Evolutionary conservation across 2,113 vertebrate species (phyloP).

Genomic region (Odontesthes bonariensis): DNA sequence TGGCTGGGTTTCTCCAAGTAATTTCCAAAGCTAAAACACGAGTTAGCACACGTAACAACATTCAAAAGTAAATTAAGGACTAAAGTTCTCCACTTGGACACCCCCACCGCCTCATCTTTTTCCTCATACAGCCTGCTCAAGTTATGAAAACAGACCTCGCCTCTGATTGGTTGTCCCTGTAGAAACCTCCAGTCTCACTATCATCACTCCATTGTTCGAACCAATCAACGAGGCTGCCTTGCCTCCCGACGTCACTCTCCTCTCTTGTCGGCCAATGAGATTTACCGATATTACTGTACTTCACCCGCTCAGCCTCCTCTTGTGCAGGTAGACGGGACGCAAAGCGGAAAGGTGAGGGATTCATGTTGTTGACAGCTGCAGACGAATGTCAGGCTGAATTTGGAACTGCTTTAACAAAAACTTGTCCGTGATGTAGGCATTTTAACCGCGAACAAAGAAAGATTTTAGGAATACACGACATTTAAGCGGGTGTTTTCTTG

Average conservation of each 20-base stretch:
- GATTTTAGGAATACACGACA: neutral
- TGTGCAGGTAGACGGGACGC: conserved; percentile 70
- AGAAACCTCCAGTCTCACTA: conserved; percentile 80
- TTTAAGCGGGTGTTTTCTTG: neutral
- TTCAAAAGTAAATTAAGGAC: too few species aligned
- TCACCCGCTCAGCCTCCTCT: conserved; percentile 46
- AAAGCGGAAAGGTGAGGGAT: conserved; percentile 55
- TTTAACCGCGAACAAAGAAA: neutral
- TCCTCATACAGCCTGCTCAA: neutral
- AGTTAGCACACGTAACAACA: neutral
- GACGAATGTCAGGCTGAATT: neutral
- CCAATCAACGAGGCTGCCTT: conserved; percentile 74
- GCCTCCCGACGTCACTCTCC: conserved; percentile 59
- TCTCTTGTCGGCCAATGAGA: conserved; percentile 73
- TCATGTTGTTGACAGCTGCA: rapidly evolving
- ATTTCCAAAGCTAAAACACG: neutral
- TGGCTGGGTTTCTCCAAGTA: neutral
- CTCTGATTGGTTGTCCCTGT: conserved; percentile 73
- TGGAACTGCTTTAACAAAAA: too few species aligned
- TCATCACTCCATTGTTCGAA: conserved; percentile 79
- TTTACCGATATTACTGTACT: conserved; percentile 31
- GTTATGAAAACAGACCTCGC: conserved; percentile 50
- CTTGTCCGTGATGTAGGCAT: neutral
- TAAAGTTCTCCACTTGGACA: neutral
- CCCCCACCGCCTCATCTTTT: conserved; percentile 51